These are phyloP conservation scores for Synanthedon formicaeformis DNA, from an alignment of 2,888 invertebrate species.

Conservation along the genomic window DNA sequence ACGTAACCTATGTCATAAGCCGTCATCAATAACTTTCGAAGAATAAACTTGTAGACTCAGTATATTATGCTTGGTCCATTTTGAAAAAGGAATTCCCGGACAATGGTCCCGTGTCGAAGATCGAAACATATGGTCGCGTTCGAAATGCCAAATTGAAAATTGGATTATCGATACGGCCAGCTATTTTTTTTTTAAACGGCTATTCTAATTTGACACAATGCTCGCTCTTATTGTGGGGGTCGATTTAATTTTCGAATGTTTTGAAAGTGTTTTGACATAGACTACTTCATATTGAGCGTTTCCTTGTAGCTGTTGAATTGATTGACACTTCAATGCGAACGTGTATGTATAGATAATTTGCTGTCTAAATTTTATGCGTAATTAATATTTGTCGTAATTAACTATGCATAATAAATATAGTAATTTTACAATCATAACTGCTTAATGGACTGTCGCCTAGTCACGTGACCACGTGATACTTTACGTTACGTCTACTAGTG, in stretches of 20 bases:
- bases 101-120: conserved; percentile 37
- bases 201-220: conserved; percentile 41
- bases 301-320: conserved; percentile 3
- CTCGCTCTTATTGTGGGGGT: conserved; percentile 30
- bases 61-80: conserved; percentile 31
- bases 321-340: neutral
- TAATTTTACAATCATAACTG: no score
- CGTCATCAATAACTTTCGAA: conserved; percentile 43
- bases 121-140: conserved; percentile 47
- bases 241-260: conserved; percentile 35
- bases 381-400: no score
- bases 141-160: conserved; percentile 36
- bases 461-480: no score
- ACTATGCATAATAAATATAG: no score
- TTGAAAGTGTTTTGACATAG: conserved; percentile 42
- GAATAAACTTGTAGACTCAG: conserved; percentile 23
- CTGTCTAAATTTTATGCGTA: no score
- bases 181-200: conserved; percentile 7
- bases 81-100: conserved; percentile 36
- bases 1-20: conserved; percentile 41
- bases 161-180: conserved; percentile 55
- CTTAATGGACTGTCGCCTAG: no score
- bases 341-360: neutral
- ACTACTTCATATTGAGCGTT: conserved; percentile 7
- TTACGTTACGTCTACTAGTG: no score